A percentile compares a stretch with the other conserved stretches of the same genome.
Evolutionary conservation across 2,888 invertebrate species (phyloP).

Genomic region (Hydrotaea cyrtoneurina): DNA sequence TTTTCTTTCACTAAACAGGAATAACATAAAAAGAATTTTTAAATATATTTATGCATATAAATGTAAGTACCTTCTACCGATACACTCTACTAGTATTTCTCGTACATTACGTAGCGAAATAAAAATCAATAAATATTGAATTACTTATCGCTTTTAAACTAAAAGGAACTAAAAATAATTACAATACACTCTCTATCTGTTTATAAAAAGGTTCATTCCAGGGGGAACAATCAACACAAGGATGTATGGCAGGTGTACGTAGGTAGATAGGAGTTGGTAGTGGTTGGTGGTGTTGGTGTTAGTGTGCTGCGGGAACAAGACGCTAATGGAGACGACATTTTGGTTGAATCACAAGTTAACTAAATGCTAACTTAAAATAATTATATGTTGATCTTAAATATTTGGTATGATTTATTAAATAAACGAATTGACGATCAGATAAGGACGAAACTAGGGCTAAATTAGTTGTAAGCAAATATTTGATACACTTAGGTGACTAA

Average conservation of each 20-base stretch:
- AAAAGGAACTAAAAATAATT: slow-evolving; percentile 12
- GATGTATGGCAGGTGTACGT: no score
- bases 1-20: slow-evolving; percentile 31
- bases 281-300: not conserved
- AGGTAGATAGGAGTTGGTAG: no score
- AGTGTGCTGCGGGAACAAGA: not conserved
- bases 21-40: slow-evolving; percentile 35
- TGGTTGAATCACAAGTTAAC: slow-evolving; percentile 56
- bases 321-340: not conserved
- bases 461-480: slow-evolving; percentile 1
- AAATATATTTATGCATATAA: slow-evolving; percentile 14
- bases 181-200: not conserved
- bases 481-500: slow-evolving; percentile 69
- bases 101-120: not conserved
- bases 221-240: not conserved
- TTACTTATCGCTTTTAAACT: not conserved
- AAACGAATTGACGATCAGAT: slow-evolving; percentile 21
- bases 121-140: not conserved
- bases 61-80: slow-evolving; percentile 21
- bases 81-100: not conserved
- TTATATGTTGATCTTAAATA: slow-evolving; percentile 72
- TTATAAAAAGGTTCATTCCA: not conserved
- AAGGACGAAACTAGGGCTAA: slow-evolving; percentile 19
- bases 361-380: slow-evolving; percentile 75
- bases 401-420: slow-evolving; percentile 74